phyloP scores from a whole-genome alignment of 2,797 vertebrate species.

The Clamator glandarius region DNA sequence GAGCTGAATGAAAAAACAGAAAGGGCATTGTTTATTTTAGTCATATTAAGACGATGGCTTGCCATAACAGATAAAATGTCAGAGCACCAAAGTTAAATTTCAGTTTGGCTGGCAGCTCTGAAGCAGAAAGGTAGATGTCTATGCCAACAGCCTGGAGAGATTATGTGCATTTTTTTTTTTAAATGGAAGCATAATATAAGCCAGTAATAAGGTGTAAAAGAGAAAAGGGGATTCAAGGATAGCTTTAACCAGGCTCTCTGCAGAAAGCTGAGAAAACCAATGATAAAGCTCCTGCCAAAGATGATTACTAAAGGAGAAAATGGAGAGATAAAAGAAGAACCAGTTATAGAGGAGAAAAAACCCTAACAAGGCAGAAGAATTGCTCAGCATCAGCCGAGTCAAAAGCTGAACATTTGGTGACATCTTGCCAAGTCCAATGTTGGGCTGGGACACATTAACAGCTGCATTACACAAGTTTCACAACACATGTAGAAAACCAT shows the following conservation, averaged over 20 bases:
- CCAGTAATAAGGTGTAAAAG: background rate
- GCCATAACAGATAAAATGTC: background rate
- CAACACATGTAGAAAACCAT: background rate
- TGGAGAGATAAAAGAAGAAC: background rate
- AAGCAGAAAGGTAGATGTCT: background rate
- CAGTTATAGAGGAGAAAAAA: background rate
- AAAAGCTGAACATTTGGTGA: background rate
- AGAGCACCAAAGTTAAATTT: background rate
- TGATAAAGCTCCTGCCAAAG: background rate
- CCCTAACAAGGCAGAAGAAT: background rate
- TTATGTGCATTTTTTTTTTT: background rate
- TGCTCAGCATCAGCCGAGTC: background rate
- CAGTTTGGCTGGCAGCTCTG: background rate
- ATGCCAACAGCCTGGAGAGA: background rate
- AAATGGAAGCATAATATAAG: background rate
- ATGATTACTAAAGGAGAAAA: background rate
- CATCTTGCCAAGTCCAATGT: background rate
- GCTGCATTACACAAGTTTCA: background rate
- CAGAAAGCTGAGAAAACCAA: background rate
- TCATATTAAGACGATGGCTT: background rate
- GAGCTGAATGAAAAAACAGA: background rate
- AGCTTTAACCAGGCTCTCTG: background rate
- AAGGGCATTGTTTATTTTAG: background rate
- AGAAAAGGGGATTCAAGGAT: background rate
- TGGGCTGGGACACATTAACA: background rate